Percentiles rank a stretch among this genome's conserved stretches.
These are phyloP conservation scores for Chaenocephalus aceratus DNA, from an alignment of 2,113 vertebrate genomes.

Conservation along the genomic window DNA sequence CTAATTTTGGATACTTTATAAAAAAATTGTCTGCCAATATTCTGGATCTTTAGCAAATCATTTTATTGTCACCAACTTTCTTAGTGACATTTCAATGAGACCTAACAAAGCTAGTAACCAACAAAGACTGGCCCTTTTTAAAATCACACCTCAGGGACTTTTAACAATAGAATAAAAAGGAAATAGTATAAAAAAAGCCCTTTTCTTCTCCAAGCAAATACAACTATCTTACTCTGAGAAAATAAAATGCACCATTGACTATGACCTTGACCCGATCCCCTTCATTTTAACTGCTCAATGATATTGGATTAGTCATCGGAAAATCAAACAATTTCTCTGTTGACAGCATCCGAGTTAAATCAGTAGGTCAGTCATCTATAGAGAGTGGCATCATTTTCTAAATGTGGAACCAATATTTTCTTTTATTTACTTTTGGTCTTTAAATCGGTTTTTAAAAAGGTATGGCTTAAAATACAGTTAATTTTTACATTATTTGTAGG, in stretches of 20 bases:
- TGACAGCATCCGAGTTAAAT: slow-evolving; percentile 53
- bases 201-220: slow-evolving; percentile 55
- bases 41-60: slow-evolving; percentile 32
- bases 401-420: slow-evolving; percentile 1
- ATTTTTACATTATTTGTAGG: background rate
- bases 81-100: slow-evolving; percentile 57
- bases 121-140: slow-evolving; percentile 37
- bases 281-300: slow-evolving; percentile 47
- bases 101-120: slow-evolving; percentile 41
- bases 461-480: background rate
- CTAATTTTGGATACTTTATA: slow-evolving; percentile 7
- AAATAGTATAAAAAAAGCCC: background rate
- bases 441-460: background rate
- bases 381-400: background rate
- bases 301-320: slow-evolving; percentile 50
- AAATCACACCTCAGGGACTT: slow-evolving; percentile 51
- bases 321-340: slow-evolving; percentile 44
- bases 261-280: slow-evolving; percentile 53
- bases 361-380: slow-evolving; percentile 2
- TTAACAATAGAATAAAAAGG: slow-evolving; percentile 15
- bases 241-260: slow-evolving; percentile 68
- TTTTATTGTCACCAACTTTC: slow-evolving; percentile 53
- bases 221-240: slow-evolving; percentile 52
- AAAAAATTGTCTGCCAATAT: slow-evolving; percentile 58
- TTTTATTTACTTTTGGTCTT: slow-evolving; percentile 1